Evolutionary conservation across 2,888 invertebrate genomes (phyloP).

Genomic region (Ryuthela nishihirai): DNA sequence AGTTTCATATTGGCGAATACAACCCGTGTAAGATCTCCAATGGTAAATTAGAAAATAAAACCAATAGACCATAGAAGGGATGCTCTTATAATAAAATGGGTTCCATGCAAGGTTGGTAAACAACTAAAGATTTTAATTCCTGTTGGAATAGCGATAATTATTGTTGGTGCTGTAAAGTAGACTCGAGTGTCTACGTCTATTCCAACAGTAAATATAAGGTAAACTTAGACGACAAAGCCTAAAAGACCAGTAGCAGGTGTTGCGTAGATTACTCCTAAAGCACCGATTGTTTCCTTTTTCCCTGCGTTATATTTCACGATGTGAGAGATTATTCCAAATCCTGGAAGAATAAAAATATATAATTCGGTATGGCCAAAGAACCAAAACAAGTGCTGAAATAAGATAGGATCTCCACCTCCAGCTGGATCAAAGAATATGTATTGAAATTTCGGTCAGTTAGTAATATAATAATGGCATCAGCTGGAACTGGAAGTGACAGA

Average conservation of each 20-base stretch:
- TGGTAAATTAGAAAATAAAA: no score
- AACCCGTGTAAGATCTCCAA: no score
- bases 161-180: constrained; percentile 77
- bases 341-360: constrained; percentile 78
- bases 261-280: constrained; percentile 66
- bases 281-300: constrained; percentile 68
- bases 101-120: constrained; percentile 65
- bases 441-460: no score
- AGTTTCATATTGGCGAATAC: constrained; percentile 59
- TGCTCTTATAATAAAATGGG: no score
- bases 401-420: constrained; percentile 73
- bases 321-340: constrained; percentile 76
- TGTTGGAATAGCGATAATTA: constrained; percentile 81
- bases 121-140: no score
- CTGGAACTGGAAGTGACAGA: no score
- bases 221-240: constrained; percentile 79
- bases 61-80: no score
- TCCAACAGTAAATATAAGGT: constrained; percentile 79
- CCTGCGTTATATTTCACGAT: constrained; percentile 69
- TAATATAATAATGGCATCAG: no score
- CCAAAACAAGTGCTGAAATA: constrained; percentile 81
- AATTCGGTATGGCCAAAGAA: constrained; percentile 85
- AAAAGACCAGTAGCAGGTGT: constrained; percentile 74
- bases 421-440: constrained; percentile 72
- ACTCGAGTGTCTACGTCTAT: constrained; percentile 79